Percentiles rank a stretch among this genome's conserved stretches.
phyloP scores from a whole-genome alignment of 2,888 invertebrate species.

The Amphipyra tragopoginis region DNA sequence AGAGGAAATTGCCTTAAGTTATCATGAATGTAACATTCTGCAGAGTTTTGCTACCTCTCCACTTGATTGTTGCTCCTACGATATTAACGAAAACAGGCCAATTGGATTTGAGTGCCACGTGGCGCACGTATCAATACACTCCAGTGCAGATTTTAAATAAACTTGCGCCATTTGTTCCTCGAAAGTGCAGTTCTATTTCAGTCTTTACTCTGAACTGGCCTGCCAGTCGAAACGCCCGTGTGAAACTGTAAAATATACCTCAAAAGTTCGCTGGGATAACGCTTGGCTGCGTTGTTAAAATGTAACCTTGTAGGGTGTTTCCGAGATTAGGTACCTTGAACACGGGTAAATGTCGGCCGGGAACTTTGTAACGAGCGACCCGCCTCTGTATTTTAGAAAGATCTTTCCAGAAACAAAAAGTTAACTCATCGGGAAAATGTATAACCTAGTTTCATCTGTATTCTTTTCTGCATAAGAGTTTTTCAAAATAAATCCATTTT shows the following conservation, averaged over 20 bases:
- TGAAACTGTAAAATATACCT: constrained; percentile 12
- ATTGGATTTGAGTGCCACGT: not conserved
- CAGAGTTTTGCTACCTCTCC: not conserved
- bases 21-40: not conserved
- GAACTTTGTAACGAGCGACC: not conserved
- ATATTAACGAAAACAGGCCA: not conserved
- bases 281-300: too few relatives aligned
- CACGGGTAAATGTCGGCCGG: not conserved
- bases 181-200: constrained; percentile 40
- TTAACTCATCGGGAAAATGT: constrained; percentile 2
- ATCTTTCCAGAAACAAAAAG: not conserved
- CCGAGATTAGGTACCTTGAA: not conserved
- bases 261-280: not conserved
- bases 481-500: too few relatives aligned
- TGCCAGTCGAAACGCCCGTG: constrained; percentile 10
- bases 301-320: not conserved
- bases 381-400: not conserved
- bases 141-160: constrained; percentile 2
- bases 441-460: not conserved
- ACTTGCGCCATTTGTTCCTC: not conserved
- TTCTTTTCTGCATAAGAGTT: too few relatives aligned
- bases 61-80: too few relatives aligned
- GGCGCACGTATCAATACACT: not conserved
- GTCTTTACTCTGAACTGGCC: constrained; percentile 10
- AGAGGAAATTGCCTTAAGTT: too few relatives aligned